Conservation (phyloP, 2,797 vertebrate genomes). For the Pygocentrus nattereri region DNA sequence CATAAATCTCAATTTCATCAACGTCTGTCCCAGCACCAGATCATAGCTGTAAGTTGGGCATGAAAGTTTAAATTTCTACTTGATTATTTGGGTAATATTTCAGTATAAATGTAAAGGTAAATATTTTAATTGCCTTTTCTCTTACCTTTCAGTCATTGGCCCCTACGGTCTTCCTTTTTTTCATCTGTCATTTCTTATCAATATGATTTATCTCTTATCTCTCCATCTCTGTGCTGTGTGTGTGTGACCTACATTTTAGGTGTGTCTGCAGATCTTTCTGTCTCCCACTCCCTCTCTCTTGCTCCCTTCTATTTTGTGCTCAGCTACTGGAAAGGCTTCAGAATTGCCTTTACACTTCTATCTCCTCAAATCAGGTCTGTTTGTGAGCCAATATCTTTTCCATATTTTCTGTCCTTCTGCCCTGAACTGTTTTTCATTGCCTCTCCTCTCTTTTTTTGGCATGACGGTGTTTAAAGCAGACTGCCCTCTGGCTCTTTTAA, state of each 20-base stretch:
- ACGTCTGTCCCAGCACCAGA: too few species aligned
- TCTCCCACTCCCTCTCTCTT: not conserved
- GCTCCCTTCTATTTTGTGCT: conserved; percentile 30
- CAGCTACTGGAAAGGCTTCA: not conserved
- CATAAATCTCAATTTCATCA: too few species aligned
- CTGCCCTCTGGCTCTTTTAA: conserved; percentile 2
- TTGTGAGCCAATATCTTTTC: conserved; percentile 6
- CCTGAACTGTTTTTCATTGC: not conserved
- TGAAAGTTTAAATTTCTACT: too few species aligned
- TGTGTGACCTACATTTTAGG: conserved; percentile 68
- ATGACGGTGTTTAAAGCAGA: conserved; percentile 44
- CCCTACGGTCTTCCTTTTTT: not conserved
- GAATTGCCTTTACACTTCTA: conserved; percentile 20
- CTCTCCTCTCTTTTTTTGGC: conserved; percentile 6
- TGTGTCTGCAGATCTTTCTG: conserved; percentile 53
- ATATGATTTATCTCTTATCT: not conserved
- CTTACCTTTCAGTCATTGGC: not conserved
- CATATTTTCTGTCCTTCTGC: conserved; percentile 16
- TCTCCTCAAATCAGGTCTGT: conserved; percentile 28
- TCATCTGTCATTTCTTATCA: conserved; percentile 11
- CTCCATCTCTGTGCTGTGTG: conserved; percentile 18
- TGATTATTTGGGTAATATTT: too few species aligned
- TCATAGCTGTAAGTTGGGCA: too few species aligned
- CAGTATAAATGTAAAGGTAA: too few species aligned
- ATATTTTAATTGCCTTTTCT: not conserved